phyloP scores from a whole-genome alignment of 2,797 vertebrate species.

The Syndactyla subalaris region DNA sequence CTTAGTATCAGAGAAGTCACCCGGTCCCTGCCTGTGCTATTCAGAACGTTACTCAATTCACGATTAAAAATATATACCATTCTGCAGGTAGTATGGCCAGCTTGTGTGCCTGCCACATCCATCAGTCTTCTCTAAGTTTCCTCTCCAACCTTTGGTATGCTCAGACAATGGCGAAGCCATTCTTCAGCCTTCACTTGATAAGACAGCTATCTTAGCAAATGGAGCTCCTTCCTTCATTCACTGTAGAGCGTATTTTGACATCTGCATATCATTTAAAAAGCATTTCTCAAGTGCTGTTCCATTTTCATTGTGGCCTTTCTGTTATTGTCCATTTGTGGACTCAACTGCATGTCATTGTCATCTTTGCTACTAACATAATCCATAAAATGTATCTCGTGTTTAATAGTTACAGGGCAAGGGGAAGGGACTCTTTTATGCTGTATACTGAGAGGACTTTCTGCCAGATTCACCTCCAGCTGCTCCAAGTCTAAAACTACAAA shows the following conservation, averaged over 20 bases:
- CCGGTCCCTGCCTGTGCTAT: not conserved
- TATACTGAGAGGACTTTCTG: not conserved
- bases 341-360: not conserved
- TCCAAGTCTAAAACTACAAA: constrained; percentile 30
- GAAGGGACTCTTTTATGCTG: not conserved
- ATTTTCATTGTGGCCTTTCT: not conserved
- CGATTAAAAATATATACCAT: not conserved
- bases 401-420: not conserved
- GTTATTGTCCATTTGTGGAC: not conserved
- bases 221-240: not conserved
- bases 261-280: not conserved
- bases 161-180: not conserved
- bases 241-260: not conserved
- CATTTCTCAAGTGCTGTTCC: not conserved
- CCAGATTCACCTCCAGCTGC: constrained; percentile 44
- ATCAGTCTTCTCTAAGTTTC: not conserved
- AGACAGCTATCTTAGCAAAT: not conserved
- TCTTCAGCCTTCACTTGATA: not conserved
- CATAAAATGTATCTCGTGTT: not conserved
- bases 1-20: not conserved
- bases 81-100: not conserved
- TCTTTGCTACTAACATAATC: not conserved
- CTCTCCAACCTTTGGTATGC: not conserved
- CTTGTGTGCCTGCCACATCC: not conserved
- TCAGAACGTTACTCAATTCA: not conserved